phyloP scores from a whole-genome alignment of 2,888 invertebrate genomes.

The Hydroisotoma schaefferi region DNA sequence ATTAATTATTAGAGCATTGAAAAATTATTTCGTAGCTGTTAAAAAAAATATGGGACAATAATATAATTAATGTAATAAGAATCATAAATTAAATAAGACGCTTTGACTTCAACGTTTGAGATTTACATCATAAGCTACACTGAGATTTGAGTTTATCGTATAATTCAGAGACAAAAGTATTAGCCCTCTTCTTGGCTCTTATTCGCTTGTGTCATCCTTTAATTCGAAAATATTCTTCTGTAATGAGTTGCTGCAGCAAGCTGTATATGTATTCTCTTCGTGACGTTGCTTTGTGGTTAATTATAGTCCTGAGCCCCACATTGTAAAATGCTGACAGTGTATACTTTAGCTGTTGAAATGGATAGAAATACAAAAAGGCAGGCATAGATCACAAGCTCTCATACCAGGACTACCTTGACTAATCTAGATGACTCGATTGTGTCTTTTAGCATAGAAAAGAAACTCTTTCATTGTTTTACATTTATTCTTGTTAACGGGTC shows the following conservation, averaged over 20 bases:
- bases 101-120: no score
- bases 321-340: slow-evolving; percentile 1
- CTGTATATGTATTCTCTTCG: slow-evolving; percentile 3
- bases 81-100: no score
- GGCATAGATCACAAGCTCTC: neutral
- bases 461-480: neutral
- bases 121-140: no score
- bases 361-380: neutral
- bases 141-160: neutral
- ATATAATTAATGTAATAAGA: no score
- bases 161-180: slow-evolving; percentile 1
- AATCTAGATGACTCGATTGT: slow-evolving; percentile 1
- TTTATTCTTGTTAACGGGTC: no score
- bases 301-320: slow-evolving; percentile 25
- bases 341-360: neutral
- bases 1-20: no score
- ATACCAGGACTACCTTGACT: neutral
- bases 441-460: neutral
- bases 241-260: neutral
- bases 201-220: no score
- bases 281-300: slow-evolving; percentile 24
- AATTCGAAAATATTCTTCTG: neutral
- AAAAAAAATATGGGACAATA: no score
- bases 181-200: no score
- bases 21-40: no score